Base-by-base conservation (phyloP, 1,140 invertebrate genomes). In the Tetragnatha versicolor region DNA sequence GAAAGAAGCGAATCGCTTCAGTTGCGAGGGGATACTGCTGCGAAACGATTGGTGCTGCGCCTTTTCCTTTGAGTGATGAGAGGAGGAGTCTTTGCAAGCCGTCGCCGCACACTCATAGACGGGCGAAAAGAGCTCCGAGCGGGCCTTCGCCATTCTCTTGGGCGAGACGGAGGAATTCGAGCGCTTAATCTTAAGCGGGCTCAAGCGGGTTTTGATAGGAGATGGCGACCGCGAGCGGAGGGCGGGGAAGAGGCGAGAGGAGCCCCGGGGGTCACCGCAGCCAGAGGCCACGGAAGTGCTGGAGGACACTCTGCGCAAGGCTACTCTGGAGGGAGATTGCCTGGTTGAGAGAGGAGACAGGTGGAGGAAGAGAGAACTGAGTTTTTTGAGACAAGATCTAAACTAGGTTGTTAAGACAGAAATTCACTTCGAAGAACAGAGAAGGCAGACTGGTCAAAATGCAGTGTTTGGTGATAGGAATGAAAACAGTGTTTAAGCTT, bases 171-270 rank as follows among this genome's bases (percentile, higher is more conserved):
- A 35, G 27, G 65, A 69, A 61, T 66, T 77, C 25, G 58, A 77
- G 33, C 53, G 76, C 22, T 55, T 55, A 42, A 39, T 25, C n/a
- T 25, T 37, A 9, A 37, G 29, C n/a, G 65, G 53, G 25, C 63
- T 33, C 27, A 69, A 45, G 45, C 55, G 37, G 31, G 51, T 45
- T 49, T 60, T 49, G 51, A 69, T 53, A 49, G 79, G 79, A 80
- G 79, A 80, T 61, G 79, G 79, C 51, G 79, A 80, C 6, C 79
- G 68, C 12, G 79, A 80, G 12, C 65, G 72, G 22, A 63, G 63
- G 20, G 58, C 37, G 37, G 81, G 68, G 37, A 61, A 66, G 75
- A 79, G 51, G n/a, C 55, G 66, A 49, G 61, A 53, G 42, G 17
- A 42, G 53, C 60, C 60, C 29, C 55, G 33, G 20, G 75, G 65